Percentiles rank a stretch among this genome's conserved stretches.
Evolutionary conservation across 2,888 invertebrate species (phyloP).

Genomic region (Sphinx pinastri): DNA sequence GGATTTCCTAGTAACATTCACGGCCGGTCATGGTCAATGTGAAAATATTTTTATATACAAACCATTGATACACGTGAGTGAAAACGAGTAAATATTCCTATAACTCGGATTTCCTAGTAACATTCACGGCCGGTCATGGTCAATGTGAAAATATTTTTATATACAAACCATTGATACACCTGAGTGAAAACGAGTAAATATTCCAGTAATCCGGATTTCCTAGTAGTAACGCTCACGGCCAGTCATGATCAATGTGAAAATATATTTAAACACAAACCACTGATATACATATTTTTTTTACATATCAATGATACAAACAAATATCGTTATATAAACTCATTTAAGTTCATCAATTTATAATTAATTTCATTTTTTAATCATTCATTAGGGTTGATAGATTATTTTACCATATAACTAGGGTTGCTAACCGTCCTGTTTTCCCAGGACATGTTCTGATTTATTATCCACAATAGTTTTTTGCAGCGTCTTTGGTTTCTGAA

Average conservation of each 20-base stretch:
- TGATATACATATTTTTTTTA: too few species aligned
- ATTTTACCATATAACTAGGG: too few species aligned
- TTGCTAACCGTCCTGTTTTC: too few species aligned
- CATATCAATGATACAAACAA: too few species aligned
- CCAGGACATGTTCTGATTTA: too few species aligned
- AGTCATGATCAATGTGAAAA: constrained; percentile 1
- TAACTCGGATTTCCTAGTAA: background rate
- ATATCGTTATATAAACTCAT: background rate
- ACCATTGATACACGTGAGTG: too few species aligned
- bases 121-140: background rate
- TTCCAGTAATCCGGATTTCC: background rate
- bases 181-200: constrained; percentile 1
- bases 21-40: constrained; percentile 8
- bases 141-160: background rate
- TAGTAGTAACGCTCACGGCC: background rate
- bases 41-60: constrained; percentile 12
- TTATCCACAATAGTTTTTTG: too few species aligned
- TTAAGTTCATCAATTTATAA: background rate
- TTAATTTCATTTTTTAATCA: too few species aligned
- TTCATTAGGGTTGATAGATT: too few species aligned
- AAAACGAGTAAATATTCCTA: constrained; percentile 1
- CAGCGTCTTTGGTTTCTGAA: too few species aligned
- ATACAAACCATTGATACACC: too few species aligned
- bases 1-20: background rate
- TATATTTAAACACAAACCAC: background rate